Evolutionary conservation across 1,140 invertebrate species (phyloP).

Genomic region (Dendrolimus punctatus): DNA sequence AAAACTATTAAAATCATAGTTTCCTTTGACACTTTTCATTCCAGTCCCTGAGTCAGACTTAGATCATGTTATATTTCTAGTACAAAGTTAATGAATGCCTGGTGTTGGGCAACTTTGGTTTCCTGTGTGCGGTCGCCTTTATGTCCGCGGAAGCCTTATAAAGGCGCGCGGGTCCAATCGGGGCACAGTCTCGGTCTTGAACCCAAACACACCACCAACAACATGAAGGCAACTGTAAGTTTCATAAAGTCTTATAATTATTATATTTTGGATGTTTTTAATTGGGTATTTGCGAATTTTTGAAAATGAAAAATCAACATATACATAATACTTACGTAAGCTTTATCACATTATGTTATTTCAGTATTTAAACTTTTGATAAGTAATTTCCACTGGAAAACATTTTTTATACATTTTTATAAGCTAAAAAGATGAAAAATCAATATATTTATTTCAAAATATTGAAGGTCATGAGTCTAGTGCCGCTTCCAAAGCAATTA

Average conservation of each 20-base stretch:
- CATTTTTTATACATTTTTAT: no score
- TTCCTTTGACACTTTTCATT: slow-evolving; percentile 1
- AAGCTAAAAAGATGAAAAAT: no score
- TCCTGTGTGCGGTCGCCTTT: not conserved
- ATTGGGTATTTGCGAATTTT: no score
- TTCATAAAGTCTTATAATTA: slow-evolving; percentile 1
- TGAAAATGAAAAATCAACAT: no score
- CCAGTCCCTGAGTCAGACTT: not conserved
- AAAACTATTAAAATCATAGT: no score
- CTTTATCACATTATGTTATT: no score
- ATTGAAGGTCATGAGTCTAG: no score
- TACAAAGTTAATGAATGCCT: not conserved
- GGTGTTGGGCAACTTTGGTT: not conserved
- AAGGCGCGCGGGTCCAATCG: slow-evolving; percentile 10
- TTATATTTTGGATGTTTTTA: not conserved
- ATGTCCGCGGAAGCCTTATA: slow-evolving; percentile 19
- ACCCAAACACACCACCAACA: slow-evolving; percentile 22
- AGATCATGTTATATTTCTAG: not conserved
- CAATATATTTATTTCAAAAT: no score
- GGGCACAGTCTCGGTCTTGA: slow-evolving; percentile 19
- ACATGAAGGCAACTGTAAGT: slow-evolving; percentile 49
- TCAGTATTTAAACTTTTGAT: no score
- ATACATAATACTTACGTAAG: no score
- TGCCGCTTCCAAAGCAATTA: no score
- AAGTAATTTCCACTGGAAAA: no score